Evolutionary conservation across 2,888 invertebrate genomes (phyloP).

Genomic region (Biston stratarius): DNA sequence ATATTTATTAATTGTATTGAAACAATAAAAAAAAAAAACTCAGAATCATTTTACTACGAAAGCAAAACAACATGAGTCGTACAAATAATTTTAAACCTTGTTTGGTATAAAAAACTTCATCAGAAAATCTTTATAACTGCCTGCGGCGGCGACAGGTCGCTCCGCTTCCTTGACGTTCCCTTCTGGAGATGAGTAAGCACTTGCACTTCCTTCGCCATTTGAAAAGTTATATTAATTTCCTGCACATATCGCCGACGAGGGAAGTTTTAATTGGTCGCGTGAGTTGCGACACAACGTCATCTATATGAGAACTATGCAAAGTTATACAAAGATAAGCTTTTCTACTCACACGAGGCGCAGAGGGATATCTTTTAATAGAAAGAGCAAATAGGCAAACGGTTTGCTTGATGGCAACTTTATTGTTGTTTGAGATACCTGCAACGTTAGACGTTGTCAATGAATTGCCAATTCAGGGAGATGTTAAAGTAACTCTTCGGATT

Average conservation of each 20-base stretch:
- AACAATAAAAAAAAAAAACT: too few species aligned
- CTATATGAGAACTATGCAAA: neutral
- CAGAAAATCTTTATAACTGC: neutral
- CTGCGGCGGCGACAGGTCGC: neutral
- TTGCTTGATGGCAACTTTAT: too few species aligned
- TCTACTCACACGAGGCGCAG: too few species aligned
- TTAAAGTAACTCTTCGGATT: too few species aligned
- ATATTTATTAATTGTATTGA: too few species aligned
- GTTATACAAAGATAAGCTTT: neutral
- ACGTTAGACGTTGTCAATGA: too few species aligned
- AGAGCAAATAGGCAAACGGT: too few species aligned
- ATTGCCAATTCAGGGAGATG: too few species aligned
- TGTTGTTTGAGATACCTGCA: too few species aligned
- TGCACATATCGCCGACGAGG: slow-evolving; percentile 26
- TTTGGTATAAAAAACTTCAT: neutral
- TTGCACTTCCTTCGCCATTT: slow-evolving; percentile 29
- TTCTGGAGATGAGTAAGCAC: slow-evolving; percentile 39
- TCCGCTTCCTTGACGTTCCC: neutral
- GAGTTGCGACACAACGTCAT: slow-evolving; percentile 5
- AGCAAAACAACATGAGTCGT: too few species aligned
- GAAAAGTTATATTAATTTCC: slow-evolving; percentile 47
- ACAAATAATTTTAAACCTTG: neutral
- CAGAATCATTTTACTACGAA: too few species aligned
- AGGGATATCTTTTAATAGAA: too few species aligned
- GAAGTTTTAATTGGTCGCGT: slow-evolving; percentile 45